Conservation (phyloP, 2,888 invertebrate species). For the Lacanobia wlatinum region DNA sequence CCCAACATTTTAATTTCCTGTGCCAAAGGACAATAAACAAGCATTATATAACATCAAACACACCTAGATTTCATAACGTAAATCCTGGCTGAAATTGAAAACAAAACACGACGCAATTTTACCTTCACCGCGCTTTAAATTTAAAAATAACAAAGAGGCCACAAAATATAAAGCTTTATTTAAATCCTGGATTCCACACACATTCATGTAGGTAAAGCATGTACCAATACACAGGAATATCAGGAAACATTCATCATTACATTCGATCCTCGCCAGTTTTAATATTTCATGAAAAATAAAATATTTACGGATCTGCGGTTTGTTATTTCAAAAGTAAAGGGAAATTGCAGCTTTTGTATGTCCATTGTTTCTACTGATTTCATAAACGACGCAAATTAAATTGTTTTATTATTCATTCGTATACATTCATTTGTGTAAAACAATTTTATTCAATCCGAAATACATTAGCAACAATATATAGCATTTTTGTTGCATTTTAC, state of each 20-base stretch:
- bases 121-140: slow-evolving; percentile 25
- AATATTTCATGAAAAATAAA: slow-evolving; percentile 37
- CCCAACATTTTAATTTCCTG: slow-evolving; percentile 12
- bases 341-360: neutral
- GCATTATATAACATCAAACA: neutral
- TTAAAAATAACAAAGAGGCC: slow-evolving; percentile 28
- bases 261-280: slow-evolving; percentile 28
- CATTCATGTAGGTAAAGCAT: neutral
- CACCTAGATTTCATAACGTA: slow-evolving; percentile 28
- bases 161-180: slow-evolving; percentile 30
- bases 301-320: slow-evolving; percentile 12
- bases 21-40: slow-evolving; percentile 17
- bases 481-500: neutral
- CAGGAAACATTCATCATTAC: slow-evolving; percentile 45
- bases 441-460: neutral
- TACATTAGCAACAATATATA: too few relatives aligned
- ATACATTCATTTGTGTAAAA: neutral
- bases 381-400: neutral
- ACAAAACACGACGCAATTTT: slow-evolving; percentile 19
- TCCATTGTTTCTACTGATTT: slow-evolving; percentile 24
- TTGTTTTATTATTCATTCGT: neutral
- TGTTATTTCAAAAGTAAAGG: slow-evolving; percentile 21
- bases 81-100: slow-evolving; percentile 36
- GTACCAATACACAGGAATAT: slow-evolving; percentile 32
- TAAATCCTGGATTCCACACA: slow-evolving; percentile 14